phyloP scores from a whole-genome alignment of 2,888 invertebrate genomes.

The Euclidia mi region DNA sequence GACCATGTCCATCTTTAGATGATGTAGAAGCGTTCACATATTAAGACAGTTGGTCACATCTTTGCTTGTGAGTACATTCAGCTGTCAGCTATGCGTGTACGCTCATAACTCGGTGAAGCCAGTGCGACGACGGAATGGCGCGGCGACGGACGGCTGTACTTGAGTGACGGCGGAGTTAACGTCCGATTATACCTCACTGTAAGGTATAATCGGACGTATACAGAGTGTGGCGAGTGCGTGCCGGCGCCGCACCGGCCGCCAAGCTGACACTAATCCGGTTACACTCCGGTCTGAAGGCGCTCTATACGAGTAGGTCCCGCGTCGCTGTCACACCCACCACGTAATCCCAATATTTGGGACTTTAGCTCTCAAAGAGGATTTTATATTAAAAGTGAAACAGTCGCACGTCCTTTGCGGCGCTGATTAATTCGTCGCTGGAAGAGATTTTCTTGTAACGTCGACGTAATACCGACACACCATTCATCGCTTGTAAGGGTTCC shows the following conservation, averaged over 20 bases:
- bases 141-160: too few species aligned
- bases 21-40: too few species aligned
- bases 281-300: conserved; percentile 21
- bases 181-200: too few species aligned
- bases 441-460: conserved; percentile 10
- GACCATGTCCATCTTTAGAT: too few species aligned
- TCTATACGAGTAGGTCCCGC: conserved; percentile 10
- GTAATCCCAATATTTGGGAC: conserved; percentile 16
- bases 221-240: conserved; percentile 1
- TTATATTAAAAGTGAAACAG: conserved; percentile 4
- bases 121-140: too few species aligned
- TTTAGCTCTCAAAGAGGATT: conserved; percentile 21
- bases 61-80: too few species aligned
- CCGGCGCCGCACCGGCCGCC: conserved; percentile 1
- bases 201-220: background rate
- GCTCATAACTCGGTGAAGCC: too few species aligned
- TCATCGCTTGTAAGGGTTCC: conserved; percentile 8
- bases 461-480: conserved; percentile 7
- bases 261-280: conserved; percentile 36
- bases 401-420: background rate
- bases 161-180: too few species aligned
- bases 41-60: too few species aligned
- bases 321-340: conserved; percentile 20
- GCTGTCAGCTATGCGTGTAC: too few species aligned
- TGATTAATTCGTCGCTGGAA: conserved; percentile 7